Conservation (phyloP, 2,113 vertebrate genomes). For the Corydoras sp. region DNA sequence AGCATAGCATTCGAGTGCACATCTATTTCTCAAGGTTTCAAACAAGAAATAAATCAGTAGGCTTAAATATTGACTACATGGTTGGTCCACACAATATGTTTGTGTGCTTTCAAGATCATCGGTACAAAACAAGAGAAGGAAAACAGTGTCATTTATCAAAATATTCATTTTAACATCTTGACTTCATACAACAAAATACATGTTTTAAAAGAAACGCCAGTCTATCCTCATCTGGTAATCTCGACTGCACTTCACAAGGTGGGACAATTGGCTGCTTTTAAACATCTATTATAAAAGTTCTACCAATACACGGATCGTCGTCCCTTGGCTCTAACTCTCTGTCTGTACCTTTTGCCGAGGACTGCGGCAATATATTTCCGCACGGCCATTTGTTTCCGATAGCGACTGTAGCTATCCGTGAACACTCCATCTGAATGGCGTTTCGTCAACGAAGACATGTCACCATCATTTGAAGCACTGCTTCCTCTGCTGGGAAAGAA, state of each 20-base stretch:
- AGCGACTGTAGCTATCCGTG: conserved; percentile 55
- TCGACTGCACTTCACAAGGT: conserved; percentile 75
- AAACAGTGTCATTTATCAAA: conserved; percentile 94
- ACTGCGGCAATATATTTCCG: conserved; percentile 98
- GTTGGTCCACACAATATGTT: conserved; percentile 90
- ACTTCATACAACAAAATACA: conserved; percentile 98
- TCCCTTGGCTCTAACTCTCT: conserved; percentile 99
- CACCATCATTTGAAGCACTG: conserved; percentile 73
- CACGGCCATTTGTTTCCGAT: conserved; percentile 98
- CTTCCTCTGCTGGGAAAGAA: conserved; percentile 59
- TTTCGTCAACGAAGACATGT: conserved; percentile 88
- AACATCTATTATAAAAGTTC: conserved; percentile 61
- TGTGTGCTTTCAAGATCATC: conserved; percentile 92
- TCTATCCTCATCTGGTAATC: conserved; percentile 70
- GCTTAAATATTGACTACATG: conserved; percentile 69
- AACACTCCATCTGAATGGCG: conserved; percentile 97
- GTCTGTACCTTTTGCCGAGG: conserved; percentile 99
- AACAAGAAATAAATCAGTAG: conserved; percentile 41
- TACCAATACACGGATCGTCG: conserved; percentile 95
- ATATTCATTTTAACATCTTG: conserved; percentile 99
- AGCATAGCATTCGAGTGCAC: conserved; percentile 71
- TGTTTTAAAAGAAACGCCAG: conserved; percentile 87
- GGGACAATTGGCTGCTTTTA: conserved; percentile 44
- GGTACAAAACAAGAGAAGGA: conserved; percentile 86
- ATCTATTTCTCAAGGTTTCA: conserved; percentile 57